Conservation (phyloP, 2,113 vertebrate genomes). For the Galeopterus variegatus region DNA sequence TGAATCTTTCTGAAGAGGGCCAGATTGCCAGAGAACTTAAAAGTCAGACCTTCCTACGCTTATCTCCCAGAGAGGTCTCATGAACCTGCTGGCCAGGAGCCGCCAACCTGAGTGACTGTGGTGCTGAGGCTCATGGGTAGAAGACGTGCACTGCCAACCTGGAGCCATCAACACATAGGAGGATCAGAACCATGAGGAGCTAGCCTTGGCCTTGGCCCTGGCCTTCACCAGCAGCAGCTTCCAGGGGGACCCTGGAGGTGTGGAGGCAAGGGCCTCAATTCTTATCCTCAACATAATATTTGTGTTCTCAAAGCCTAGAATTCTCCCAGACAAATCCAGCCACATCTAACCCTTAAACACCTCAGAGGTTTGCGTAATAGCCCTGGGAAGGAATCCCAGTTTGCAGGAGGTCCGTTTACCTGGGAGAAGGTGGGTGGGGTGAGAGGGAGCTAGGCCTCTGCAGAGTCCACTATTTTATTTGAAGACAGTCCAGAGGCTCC, state of each 20-base stretch:
- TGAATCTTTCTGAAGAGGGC: not conserved
- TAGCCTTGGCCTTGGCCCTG: no score
- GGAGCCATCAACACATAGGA: not conserved
- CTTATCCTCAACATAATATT: not conserved
- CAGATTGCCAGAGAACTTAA: not conserved
- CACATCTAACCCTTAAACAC: not conserved
- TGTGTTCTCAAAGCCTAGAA: not conserved
- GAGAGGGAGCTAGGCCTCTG: not conserved
- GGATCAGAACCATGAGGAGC: accelerated
- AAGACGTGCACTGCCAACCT: not conserved
- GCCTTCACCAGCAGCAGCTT: not conserved
- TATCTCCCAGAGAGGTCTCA: not conserved
- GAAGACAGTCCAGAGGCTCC: not conserved
- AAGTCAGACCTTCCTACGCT: not conserved
- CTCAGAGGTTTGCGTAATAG: not conserved
- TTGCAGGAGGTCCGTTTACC: not conserved
- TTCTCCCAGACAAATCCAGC: not conserved
- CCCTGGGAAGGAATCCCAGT: not conserved
- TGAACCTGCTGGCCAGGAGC: not conserved
- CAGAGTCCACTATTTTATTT: not conserved
- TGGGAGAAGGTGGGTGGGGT: not conserved
- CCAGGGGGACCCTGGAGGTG: not conserved
- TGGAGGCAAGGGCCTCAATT: not conserved
- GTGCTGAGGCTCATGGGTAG: no score
- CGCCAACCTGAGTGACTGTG: not conserved